A percentile compares a stretch with the other conserved stretches of the same genome.
phyloP scores from a whole-genome alignment of 2,797 vertebrate genomes.

The Psittacula echo region DNA sequence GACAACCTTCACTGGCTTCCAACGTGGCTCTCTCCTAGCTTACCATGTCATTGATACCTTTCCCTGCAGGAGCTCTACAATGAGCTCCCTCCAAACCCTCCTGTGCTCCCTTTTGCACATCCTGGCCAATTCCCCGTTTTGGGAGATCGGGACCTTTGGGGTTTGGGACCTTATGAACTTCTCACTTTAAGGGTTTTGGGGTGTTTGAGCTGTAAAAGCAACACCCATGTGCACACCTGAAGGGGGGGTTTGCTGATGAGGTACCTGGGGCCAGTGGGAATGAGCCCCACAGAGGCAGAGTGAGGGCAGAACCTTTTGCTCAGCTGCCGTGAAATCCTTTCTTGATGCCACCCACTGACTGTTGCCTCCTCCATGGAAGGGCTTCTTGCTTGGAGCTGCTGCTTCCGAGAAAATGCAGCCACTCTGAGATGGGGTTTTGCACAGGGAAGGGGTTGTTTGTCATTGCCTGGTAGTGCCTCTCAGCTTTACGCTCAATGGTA shows the following conservation, averaged over 20 bases:
- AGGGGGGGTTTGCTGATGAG: not conserved
- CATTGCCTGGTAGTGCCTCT: not conserved
- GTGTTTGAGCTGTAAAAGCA: not conserved
- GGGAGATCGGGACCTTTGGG: not conserved
- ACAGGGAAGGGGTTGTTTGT: not conserved
- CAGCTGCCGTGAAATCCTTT: not conserved
- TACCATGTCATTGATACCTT: not conserved
- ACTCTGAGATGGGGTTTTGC: not conserved
- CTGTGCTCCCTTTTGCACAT: not conserved
- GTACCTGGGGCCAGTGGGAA: not conserved
- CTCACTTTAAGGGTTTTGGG: rapidly evolving
- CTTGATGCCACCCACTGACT: not conserved
- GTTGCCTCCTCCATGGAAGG: not conserved
- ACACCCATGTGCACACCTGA: rapidly evolving
- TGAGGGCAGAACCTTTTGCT: not conserved
- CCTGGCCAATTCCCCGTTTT: not conserved
- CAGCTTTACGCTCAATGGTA: not conserved
- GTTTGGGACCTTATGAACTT: not conserved
- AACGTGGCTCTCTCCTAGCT: not conserved
- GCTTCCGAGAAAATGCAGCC: not conserved
- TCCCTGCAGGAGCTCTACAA: not conserved
- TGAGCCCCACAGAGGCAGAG: not conserved
- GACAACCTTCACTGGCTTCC: conserved; percentile 7
- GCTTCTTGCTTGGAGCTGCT: not conserved
- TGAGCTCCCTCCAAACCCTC: not conserved